Evolutionary conservation across 1,140 invertebrate species (phyloP), one percentile per base, ranked within the genome.

Genomic region (Drosophila lini): DNA sequence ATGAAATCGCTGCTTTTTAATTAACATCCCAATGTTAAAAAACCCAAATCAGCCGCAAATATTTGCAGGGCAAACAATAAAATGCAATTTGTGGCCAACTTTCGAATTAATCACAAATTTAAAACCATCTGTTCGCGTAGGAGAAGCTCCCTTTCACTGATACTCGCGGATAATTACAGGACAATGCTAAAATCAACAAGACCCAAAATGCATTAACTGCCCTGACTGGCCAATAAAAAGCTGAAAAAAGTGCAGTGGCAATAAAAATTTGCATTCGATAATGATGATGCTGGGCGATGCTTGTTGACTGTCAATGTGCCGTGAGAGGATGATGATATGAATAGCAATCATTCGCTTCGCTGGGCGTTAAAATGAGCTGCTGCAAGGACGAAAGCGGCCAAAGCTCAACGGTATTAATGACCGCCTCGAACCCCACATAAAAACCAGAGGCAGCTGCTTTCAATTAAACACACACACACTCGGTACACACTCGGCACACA

Each of bases 311-410:
- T 83, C 69, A 78, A 75, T 79, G 65, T 45, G 34, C 73, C 52
- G 34, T 53, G 45, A 55, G 52, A 55, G 52, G 5, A 55, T n/a
- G 41, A 45, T 64, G 41, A 80, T 77, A 83, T 89, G 81, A 89
- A 88, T 84, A 89, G 78, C 84, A 89, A 88, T 88, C 84, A 88
- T 88, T 73, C 81, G 84, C 84, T 84, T 81, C 61, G 80, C 67
- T 89, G 84, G 63, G 36, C 74, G 65, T 74, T 74, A 78, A 88
- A 88, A 83, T 78, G 68, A 80, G 74, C 80, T 77, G 65, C 80
- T 74, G 70, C 78, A 75, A 68, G 42, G 64, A 64, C 82, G 47
- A 88, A 82, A 76, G 83, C 76, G 64, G 61, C 82, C 50, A 88
- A 82, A 76, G 83, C 76, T 67, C 67, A 80, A 79, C 80, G 58